phyloP scores from a whole-genome alignment of 2,113 vertebrate species.

The Halcyon senegalensis region DNA sequence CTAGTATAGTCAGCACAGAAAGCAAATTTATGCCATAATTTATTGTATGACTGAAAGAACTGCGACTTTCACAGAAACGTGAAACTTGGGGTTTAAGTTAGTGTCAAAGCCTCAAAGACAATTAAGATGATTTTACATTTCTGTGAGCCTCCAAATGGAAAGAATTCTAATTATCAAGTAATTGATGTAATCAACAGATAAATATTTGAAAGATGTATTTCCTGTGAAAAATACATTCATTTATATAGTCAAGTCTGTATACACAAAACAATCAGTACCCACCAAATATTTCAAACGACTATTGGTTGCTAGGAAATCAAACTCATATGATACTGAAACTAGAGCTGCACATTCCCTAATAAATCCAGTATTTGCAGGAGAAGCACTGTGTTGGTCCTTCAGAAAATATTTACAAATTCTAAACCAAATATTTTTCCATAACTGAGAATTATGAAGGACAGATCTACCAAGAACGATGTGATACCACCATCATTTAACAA shows the following conservation, averaged over 20 bases:
- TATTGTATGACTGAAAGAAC: neutral
- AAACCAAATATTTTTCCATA: neutral
- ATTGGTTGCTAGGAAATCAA: neutral
- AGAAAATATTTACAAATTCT: neutral
- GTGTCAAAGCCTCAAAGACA: neutral
- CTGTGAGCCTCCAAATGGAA: neutral
- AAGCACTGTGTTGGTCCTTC: neutral
- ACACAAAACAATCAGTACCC: neutral
- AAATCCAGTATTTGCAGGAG: neutral
- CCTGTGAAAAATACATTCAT: neutral
- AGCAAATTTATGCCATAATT: neutral
- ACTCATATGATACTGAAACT: neutral
- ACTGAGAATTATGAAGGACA: neutral
- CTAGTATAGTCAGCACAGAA: neutral
- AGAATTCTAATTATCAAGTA: conserved; percentile 30
- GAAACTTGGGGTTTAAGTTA: neutral
- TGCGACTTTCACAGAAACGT: conserved; percentile 15
- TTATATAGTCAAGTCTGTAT: neutral
- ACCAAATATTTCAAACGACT: neutral
- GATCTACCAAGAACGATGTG: neutral
- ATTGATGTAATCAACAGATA: conserved; percentile 29
- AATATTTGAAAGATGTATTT: conserved; percentile 13
- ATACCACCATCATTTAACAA: neutral
- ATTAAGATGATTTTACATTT: neutral
- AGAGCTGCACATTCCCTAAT: neutral